A percentile compares a stretch with the other conserved stretches of the same genome.
Evolutionary conservation across 2,113 vertebrate genomes (phyloP).

Genomic region (Hypocryptadius cinnamomeus): DNA sequence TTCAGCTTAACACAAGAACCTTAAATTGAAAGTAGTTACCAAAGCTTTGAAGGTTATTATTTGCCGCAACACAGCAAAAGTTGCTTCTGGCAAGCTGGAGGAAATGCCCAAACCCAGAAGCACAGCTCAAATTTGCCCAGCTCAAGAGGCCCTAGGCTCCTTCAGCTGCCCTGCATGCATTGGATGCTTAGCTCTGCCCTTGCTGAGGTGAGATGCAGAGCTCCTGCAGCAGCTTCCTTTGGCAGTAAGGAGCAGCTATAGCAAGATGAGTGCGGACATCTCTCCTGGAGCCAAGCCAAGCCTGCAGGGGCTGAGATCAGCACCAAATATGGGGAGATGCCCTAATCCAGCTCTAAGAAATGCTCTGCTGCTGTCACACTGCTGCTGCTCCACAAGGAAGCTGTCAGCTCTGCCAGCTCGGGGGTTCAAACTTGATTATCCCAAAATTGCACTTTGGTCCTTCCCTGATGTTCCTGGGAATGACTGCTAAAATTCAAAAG

Average conservation of each 20-base stretch:
- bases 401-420: not conserved
- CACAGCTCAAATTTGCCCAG: not conserved
- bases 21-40: not conserved
- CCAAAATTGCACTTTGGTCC: not conserved
- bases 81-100: not conserved
- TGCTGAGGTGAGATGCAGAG: not conserved
- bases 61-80: not conserved
- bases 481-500: not conserved
- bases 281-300: not conserved
- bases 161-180: not conserved
- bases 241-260: not conserved
- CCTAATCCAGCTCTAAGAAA: not conserved
- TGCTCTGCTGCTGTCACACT: not conserved
- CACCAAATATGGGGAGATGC: accelerated
- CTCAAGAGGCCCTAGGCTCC: not conserved
- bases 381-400: not conserved
- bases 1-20: not conserved
- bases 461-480: not conserved
- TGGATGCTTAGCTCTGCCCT: not conserved
- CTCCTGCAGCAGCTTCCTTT: not conserved
- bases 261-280: not conserved
- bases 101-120: not conserved
- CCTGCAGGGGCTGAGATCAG: not conserved
- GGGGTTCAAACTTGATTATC: not conserved
- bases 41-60: not conserved